A percentile compares a stretch with the other conserved stretches of the same genome.
Evolutionary conservation across 2,797 vertebrate genomes (phyloP).

Genomic region (Anolis apletophallus): DNA sequence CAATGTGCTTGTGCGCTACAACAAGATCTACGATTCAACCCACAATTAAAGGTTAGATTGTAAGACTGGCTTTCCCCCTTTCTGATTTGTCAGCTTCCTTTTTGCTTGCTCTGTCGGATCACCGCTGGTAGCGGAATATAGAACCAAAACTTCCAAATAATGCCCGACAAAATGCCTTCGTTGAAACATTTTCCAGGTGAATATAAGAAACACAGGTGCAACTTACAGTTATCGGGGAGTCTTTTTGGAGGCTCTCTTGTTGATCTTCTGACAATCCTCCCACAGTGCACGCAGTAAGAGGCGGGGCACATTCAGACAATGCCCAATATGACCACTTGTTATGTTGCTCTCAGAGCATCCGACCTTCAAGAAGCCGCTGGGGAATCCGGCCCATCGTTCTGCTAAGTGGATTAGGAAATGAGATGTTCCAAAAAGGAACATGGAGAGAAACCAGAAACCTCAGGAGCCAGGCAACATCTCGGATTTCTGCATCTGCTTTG

Average conservation of each 20-base stretch:
- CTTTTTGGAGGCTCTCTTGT: background rate
- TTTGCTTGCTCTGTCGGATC: too few relatives aligned
- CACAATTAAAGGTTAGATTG: too few relatives aligned
- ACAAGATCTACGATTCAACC: too few relatives aligned
- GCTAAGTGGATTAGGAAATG: slow-evolving; percentile 16
- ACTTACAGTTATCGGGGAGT: background rate
- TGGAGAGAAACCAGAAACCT: background rate
- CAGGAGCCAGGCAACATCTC: background rate
- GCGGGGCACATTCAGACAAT: slow-evolving; percentile 30
- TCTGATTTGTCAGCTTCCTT: too few relatives aligned
- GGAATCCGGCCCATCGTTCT: background rate
- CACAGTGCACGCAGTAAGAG: background rate
- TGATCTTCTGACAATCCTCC: background rate
- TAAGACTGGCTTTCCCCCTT: too few relatives aligned
- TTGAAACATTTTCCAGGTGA: background rate
- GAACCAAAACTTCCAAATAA: too few relatives aligned
- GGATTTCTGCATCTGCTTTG: background rate
- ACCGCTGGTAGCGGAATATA: too few relatives aligned
- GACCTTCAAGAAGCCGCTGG: background rate
- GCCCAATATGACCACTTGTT: slow-evolving; percentile 50
- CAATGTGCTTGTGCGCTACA: too few relatives aligned
- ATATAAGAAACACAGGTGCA: background rate
- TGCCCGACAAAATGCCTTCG: background rate
- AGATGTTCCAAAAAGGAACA: background rate
- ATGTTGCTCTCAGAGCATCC: background rate